Conservation (phyloP, 2,888 invertebrate genomes). For the Gonocerus acuteangulatus region DNA sequence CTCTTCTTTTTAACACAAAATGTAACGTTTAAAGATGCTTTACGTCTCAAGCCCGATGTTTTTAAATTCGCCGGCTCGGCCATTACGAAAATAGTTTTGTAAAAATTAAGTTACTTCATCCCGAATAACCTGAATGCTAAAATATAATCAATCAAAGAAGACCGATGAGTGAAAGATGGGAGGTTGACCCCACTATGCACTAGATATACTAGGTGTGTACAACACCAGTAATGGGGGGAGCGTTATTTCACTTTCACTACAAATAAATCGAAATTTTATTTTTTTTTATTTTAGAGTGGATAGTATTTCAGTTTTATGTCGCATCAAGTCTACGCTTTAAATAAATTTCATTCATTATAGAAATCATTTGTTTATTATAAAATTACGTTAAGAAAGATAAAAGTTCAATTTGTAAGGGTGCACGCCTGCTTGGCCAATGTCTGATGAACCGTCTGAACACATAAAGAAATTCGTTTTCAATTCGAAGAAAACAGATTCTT, state of each 20-base stretch:
- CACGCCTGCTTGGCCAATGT: constrained; percentile 19
- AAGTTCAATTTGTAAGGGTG: too few species aligned
- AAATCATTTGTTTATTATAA: too few species aligned
- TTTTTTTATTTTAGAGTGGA: too few species aligned
- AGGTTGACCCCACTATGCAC: neutral
- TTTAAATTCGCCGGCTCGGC: constrained; percentile 27
- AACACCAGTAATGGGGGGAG: too few species aligned
- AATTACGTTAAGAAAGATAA: too few species aligned
- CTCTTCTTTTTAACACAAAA: constrained; percentile 47
- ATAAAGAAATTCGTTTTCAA: constrained; percentile 77
- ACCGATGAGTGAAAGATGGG: too few species aligned
- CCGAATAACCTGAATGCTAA: neutral
- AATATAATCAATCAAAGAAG: neutral
- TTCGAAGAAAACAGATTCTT: constrained; percentile 50
- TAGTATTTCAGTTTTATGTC: too few species aligned
- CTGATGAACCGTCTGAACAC: constrained; percentile 52
- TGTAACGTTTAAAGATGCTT: constrained; percentile 40
- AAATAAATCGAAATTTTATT: too few species aligned
- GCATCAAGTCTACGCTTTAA: too few species aligned
- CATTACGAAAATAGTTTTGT: constrained; percentile 11
- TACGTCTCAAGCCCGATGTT: constrained; percentile 37
- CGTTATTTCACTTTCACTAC: too few species aligned
- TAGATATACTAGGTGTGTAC: neutral
- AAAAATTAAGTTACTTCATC: neutral
- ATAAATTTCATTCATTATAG: too few species aligned